Percentiles rank a stretch among this genome's conserved stretches.
Evolutionary conservation across 2,113 vertebrate species (phyloP).

Genomic region (Chamaetylas fuelleborni): DNA sequence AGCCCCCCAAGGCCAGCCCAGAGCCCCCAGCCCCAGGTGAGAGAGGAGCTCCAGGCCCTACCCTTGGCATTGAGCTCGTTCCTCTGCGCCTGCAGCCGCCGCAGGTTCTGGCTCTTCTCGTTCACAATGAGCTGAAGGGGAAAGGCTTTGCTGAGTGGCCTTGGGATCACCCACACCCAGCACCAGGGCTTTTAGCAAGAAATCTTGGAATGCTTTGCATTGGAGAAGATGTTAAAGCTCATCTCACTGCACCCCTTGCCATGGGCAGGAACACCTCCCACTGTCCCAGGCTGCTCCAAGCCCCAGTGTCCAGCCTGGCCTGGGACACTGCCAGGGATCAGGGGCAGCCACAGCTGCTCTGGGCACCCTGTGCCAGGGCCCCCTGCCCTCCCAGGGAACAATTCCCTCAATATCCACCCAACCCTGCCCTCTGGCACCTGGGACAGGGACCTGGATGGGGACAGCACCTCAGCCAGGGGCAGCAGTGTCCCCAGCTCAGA

Average conservation of each 20-base stretch:
- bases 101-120: conserved; percentile 95
- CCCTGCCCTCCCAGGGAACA: rapidly evolving
- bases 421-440: rapidly evolving
- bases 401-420: background rate
- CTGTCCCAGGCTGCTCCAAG: rapidly evolving
- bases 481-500: rapidly evolving
- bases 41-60: background rate
- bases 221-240: rapidly evolving
- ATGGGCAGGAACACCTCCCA: background rate
- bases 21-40: rapidly evolving
- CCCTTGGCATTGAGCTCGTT: conserved; percentile 98
- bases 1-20: background rate
- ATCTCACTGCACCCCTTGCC: rapidly evolving
- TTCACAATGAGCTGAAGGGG: conserved; percentile 88
- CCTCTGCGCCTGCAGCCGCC: conserved; percentile 93
- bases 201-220: rapidly evolving
- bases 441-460: rapidly evolving
- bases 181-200: rapidly evolving
- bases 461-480: background rate
- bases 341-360: background rate
- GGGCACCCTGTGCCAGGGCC: background rate
- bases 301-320: background rate
- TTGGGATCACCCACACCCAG: background rate
- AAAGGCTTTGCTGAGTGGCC: background rate
- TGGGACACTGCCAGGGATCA: background rate